Percentiles rank a stretch among this genome's conserved stretches.
phyloP scores from a whole-genome alignment of 2,113 vertebrate species.

The Acrocephalus arundinaceus region DNA sequence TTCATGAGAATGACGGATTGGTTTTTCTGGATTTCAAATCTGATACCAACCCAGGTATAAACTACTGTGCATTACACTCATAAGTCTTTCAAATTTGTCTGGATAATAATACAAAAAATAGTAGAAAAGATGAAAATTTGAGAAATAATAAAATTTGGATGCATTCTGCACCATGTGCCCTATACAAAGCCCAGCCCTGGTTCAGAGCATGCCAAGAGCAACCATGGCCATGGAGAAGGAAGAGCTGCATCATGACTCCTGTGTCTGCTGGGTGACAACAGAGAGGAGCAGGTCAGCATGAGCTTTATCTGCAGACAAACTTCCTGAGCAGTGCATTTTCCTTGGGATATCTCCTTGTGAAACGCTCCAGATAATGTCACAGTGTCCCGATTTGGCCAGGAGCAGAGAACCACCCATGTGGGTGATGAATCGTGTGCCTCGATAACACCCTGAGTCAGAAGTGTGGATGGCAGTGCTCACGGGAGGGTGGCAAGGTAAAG shows the following conservation, averaged over 20 bases:
- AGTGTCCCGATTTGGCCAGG: neutral
- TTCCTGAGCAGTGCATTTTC: neutral
- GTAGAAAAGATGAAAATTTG: neutral
- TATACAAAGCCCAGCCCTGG: neutral
- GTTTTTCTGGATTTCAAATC: neutral
- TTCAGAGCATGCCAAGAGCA: neutral
- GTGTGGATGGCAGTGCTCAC: neutral
- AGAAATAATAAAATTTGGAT: neutral
- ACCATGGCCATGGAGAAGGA: neutral
- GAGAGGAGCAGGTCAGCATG: neutral
- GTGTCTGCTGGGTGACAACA: neutral
- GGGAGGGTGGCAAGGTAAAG: constrained; percentile 6
- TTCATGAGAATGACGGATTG: neutral
- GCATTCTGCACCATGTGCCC: neutral
- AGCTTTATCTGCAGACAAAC: neutral
- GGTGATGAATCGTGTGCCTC: constrained; percentile 29
- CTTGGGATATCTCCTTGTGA: neutral
- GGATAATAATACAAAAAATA: neutral
- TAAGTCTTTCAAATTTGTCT: neutral
- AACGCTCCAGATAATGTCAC: neutral
- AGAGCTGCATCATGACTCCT: neutral
- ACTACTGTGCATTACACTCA: neutral
- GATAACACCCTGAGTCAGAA: neutral
- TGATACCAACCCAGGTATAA: neutral
- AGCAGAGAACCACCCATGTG: neutral